A percentile compares a stretch with the other conserved stretches of the same genome.
These are phyloP conservation scores for Porites evermanni DNA, from an alignment of 92 coral and sea anemone species.

Conservation along the genomic window DNA sequence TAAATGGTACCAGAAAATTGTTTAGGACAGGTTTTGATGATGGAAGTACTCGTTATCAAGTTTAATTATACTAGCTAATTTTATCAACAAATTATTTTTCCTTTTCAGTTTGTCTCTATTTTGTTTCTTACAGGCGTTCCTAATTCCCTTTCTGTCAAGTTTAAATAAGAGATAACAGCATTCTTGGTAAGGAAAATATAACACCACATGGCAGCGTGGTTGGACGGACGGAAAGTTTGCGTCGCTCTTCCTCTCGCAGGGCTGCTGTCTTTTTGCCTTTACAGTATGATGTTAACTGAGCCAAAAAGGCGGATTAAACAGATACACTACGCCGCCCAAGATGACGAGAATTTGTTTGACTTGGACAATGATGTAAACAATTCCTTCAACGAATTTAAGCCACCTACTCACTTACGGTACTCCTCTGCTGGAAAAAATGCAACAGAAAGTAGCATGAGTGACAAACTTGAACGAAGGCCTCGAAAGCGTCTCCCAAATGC, in stretches of 20 bases:
- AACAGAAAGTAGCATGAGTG: not conserved
- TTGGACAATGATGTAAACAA: not conserved
- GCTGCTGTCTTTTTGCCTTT: slow-evolving; percentile 19
- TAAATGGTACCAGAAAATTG: too few species aligned
- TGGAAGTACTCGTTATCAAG: too few species aligned
- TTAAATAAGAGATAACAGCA: not conserved
- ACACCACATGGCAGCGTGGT: slow-evolving; percentile 26
- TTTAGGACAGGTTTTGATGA: too few species aligned
- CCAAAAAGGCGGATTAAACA: slow-evolving; percentile 8
- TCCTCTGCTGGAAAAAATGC: not conserved
- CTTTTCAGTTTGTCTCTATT: not conserved
- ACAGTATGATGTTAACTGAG: slow-evolving; percentile 19
- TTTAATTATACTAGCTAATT: too few species aligned
- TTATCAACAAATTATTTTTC: too few species aligned
- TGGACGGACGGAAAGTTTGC: slow-evolving; percentile 25
- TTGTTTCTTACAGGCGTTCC: not conserved
- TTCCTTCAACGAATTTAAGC: not conserved
- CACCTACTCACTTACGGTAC: not conserved
- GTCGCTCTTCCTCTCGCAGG: slow-evolving; percentile 14
- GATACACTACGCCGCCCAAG: not conserved
- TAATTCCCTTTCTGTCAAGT: not conserved
- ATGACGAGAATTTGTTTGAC: not conserved
- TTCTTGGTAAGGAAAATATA: not conserved
- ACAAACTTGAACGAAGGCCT: not conserved
- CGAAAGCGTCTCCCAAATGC: slow-evolving; percentile 59